A percentile compares a stretch with the other conserved stretches of the same genome.
Evolutionary conservation across 2,888 invertebrate genomes (phyloP).

Genomic region (Amphimallon solstitiale): DNA sequence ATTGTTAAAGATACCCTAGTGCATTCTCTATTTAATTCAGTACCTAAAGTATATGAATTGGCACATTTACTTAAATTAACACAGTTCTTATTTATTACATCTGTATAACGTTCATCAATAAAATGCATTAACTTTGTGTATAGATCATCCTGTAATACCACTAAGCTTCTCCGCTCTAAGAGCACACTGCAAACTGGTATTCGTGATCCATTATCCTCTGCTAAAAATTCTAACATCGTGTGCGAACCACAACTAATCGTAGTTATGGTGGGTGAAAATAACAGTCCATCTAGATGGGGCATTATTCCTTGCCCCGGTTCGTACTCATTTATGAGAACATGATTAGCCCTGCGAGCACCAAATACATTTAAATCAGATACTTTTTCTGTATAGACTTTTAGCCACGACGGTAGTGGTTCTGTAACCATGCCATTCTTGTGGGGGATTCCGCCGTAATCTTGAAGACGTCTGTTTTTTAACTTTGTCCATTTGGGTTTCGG

Average conservation of each 20-base stretch:
- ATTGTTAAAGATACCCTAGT: slow-evolving; percentile 92
- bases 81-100: slow-evolving; percentile 70
- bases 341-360: slow-evolving; percentile 82
- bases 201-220: slow-evolving; percentile 63
- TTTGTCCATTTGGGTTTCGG: slow-evolving; percentile 98
- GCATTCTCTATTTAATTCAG: slow-evolving; percentile 69
- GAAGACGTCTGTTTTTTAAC: slow-evolving; percentile 88
- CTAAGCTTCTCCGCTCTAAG: slow-evolving; percentile 87
- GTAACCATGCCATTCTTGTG: slow-evolving; percentile 93
- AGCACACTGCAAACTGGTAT: slow-evolving; percentile 76
- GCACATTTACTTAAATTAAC: slow-evolving; percentile 75
- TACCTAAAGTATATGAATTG: slow-evolving; percentile 66
- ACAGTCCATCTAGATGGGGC: slow-evolving; percentile 95
- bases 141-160: slow-evolving; percentile 84
- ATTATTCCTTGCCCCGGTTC: slow-evolving; percentile 93
- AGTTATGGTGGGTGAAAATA: slow-evolving; percentile 92
- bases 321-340: slow-evolving; percentile 96
- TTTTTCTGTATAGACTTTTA: slow-evolving; percentile 76
- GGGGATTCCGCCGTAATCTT: slow-evolving; percentile 93
- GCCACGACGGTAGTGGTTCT: slow-evolving; percentile 89
- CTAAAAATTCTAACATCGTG: slow-evolving; percentile 86
- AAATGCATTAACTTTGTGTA: slow-evolving; percentile 88
- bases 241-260: slow-evolving; percentile 94
- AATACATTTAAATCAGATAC: slow-evolving; percentile 77
- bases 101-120: slow-evolving; percentile 77